A percentile compares a stretch with the other conserved stretches of the same genome.
Evolutionary conservation across 1,140 invertebrate species (phyloP).

Genomic region (Megalopta genalis): DNA sequence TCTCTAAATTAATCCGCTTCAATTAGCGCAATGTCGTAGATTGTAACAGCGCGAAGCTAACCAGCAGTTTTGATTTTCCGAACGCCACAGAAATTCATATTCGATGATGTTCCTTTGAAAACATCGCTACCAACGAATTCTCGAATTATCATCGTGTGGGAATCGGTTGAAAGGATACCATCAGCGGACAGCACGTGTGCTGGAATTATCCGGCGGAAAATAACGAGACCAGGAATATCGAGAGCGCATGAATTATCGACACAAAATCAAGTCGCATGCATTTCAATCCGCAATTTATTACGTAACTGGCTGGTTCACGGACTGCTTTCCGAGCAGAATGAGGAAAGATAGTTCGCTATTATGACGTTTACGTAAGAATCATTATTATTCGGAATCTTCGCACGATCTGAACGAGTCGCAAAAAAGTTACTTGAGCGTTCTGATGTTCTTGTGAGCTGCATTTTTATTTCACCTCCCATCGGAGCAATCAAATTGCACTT

Average conservation of each 20-base stretch:
- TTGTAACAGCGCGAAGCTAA: neutral
- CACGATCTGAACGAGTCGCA: too few species aligned
- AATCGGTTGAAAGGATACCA: neutral
- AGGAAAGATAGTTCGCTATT: neutral
- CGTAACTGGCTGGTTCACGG: neutral
- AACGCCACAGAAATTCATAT: neutral
- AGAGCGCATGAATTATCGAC: neutral
- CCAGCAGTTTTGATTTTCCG: neutral
- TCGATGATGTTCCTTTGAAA: neutral
- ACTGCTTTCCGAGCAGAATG: neutral
- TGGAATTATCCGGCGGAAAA: neutral
- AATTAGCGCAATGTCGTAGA: neutral
- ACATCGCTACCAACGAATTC: neutral
- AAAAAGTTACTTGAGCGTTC: neutral
- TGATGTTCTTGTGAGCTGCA: too few species aligned
- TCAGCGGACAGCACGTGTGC: neutral
- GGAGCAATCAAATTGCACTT: too few species aligned
- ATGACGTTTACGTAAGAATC: neutral
- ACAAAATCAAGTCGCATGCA: neutral
- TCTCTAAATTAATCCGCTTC: too few species aligned
- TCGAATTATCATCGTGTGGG: neutral
- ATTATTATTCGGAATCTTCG: neutral
- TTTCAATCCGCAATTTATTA: neutral
- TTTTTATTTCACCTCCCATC: too few species aligned
- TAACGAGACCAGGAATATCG: neutral